Base-by-base conservation (phyloP, 2,797 vertebrate genomes). In the Stomatorhinus walkeri region DNA sequence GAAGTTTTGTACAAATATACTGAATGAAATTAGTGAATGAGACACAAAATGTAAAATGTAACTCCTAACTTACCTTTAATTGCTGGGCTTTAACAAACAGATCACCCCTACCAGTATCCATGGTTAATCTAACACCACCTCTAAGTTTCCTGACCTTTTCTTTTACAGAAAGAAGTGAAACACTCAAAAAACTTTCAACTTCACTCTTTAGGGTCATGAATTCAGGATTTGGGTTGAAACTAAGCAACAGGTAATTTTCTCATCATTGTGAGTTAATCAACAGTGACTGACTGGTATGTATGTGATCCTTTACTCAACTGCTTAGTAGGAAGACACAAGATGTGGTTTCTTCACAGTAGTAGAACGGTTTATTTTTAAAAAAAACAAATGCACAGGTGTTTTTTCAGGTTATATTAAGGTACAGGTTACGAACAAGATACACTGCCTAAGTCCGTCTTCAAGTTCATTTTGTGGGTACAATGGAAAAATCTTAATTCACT, bases 51-150 rank as follows among this genome's bases (percentile, higher is more conserved):
- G n/a, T 28, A 59, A 87, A 56, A 8, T 51, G 46, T 16, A 40
- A 4, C 43, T 14, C 36, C 83, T 40, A 85, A 89, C 88, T 85
- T 56, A 89, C 88, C 88, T 64, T 89, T 16, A 89, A 28, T 24
- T 89, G 88, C 83, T 89, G 88, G 10, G 19, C 83, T 51, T 89
- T 89, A 84, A 72, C 56, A 48, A 85, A 46, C 1, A 49, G 24
- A 28, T 89, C 88, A 22, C 49, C 83, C 59, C 86, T 89, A 32
- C 56, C 54, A 9, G 54, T 16, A 68, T 89, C 88, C 88, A 89
- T 85, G 46, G 46, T 43, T 49, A 28, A 84, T 88, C 40, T 81
- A n/a, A 12, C 14, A 84, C 40, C 54, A 36, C 32, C 32, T 7
- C n/a, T 43, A n/a, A 64, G 79, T 49, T 19, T 16, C 9, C 81